These are phyloP conservation scores for Elephantulus edwardii DNA, from an alignment of 2,113 vertebrate species.

Conservation along the genomic window DNA sequence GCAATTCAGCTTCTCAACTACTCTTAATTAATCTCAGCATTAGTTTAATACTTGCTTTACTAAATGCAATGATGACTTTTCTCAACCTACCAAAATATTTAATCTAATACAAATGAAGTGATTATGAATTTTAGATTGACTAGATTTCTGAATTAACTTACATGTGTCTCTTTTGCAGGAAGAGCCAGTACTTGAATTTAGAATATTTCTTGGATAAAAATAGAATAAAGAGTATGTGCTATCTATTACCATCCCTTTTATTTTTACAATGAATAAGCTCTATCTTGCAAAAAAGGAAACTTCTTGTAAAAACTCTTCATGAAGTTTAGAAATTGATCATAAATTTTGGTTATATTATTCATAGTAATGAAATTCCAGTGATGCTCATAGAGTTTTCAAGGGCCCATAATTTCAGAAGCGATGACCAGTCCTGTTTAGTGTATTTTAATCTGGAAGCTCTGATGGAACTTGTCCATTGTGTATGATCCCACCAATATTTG, in stretches of 20 bases:
- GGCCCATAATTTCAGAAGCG: too few relatives aligned
- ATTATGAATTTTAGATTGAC: conserved; percentile 50
- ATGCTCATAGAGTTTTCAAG: too few relatives aligned
- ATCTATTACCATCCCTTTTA: not conserved
- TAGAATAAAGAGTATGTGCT: not conserved
- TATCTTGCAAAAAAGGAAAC: not conserved
- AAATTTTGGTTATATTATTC: conserved; percentile 4
- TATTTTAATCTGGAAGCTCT: too few relatives aligned
- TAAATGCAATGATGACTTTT: conserved; percentile 40
- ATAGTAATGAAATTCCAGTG: too few relatives aligned
- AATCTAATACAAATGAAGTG: conserved; percentile 21
- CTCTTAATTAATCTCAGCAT: conserved; percentile 47
- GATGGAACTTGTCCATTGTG: too few relatives aligned
- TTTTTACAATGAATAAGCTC: not conserved
- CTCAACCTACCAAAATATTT: conserved; percentile 29
- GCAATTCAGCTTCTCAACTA: conserved; percentile 35
- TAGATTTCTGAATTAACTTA: conserved; percentile 48
- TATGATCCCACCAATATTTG: too few relatives aligned
- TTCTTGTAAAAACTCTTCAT: not conserved
- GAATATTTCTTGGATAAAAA: not conserved
- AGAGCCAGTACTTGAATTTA: not conserved
- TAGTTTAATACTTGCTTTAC: conserved; percentile 36
- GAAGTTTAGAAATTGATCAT: conserved; percentile 25
- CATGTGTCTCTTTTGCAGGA: not conserved
- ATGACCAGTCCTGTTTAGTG: too few relatives aligned